phyloP scores from a whole-genome alignment of 2,888 invertebrate genomes.

The Ennomos quercinarius region DNA sequence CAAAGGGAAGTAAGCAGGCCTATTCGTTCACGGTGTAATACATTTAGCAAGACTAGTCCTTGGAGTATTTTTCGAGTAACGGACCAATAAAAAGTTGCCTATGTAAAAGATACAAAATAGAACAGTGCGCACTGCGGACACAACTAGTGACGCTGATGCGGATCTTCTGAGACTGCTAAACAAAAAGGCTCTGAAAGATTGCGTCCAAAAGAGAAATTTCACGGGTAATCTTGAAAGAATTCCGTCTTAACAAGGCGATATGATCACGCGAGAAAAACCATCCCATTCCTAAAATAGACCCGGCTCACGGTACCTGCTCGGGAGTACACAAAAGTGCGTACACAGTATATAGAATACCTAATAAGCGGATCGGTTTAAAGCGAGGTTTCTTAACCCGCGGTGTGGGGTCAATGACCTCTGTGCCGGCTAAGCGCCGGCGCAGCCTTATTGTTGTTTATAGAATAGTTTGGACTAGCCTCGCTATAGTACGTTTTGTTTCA shows the following conservation, averaged over 20 bases:
- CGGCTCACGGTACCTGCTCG: constrained; percentile 41
- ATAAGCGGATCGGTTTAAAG: constrained; percentile 81
- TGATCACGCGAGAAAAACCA: constrained; percentile 32
- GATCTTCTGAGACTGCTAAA: background rate
- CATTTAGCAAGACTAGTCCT: too few species aligned
- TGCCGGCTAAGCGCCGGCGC: constrained; percentile 73
- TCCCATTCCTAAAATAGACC: constrained; percentile 40
- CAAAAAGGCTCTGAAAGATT: constrained; percentile 1
- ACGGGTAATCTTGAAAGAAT: constrained; percentile 22
- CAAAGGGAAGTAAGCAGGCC: too few species aligned
- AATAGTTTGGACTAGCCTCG: constrained; percentile 57
- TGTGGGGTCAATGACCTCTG: constrained; percentile 66
- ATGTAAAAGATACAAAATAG: background rate
- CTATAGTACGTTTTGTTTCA: constrained; percentile 56
- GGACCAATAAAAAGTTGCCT: too few species aligned
- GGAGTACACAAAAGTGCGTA: constrained; percentile 45
- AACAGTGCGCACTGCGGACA: background rate
- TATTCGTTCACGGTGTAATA: too few species aligned
- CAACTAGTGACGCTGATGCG: background rate
- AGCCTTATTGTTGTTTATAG: constrained; percentile 76
- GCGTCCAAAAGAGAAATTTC: constrained; percentile 16
- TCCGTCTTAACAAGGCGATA: constrained; percentile 25
- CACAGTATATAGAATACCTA: constrained; percentile 72
- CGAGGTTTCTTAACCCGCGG: constrained; percentile 76
- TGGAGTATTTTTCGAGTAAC: too few species aligned